Percentiles rank a stretch among this genome's conserved stretches.
These are phyloP conservation scores for Drosophila suzukii DNA, from an alignment of 1,140 invertebrate genomes.

Conservation along the genomic window DNA sequence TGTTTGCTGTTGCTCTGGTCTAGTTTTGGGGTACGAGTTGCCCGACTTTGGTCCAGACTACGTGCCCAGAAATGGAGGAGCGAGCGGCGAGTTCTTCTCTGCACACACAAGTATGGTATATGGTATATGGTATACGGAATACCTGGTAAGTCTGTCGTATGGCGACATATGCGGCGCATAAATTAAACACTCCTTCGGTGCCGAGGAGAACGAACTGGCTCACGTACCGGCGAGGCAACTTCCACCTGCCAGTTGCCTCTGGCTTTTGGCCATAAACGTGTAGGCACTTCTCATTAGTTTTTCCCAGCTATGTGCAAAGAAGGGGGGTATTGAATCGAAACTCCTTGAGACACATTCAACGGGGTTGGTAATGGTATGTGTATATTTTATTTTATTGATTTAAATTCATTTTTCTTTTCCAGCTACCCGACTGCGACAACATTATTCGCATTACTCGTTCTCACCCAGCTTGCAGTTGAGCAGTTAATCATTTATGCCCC, in stretches of 20 bases:
- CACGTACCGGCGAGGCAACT: slow-evolving; percentile 41
- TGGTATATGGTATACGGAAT: slow-evolving; percentile 8
- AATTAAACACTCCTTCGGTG: slow-evolving; percentile 71
- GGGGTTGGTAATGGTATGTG: slow-evolving; percentile 11
- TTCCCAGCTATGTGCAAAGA: slow-evolving; percentile 17
- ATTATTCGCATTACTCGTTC: slow-evolving; percentile 44
- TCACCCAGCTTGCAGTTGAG: slow-evolving; percentile 42
- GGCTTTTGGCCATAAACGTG: slow-evolving; percentile 68
- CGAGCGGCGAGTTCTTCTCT: background rate
- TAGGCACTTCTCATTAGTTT: slow-evolving; percentile 81
- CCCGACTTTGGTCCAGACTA: slow-evolving; percentile 19
- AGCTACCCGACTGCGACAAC: slow-evolving; percentile 47
- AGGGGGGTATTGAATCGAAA: background rate
- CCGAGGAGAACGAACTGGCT: slow-evolving; percentile 29
- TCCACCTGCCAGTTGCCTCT: slow-evolving; percentile 47
- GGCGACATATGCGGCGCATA: slow-evolving; percentile 78
- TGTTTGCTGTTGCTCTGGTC: slow-evolving; percentile 6
- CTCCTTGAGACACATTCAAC: slow-evolving; percentile 39
- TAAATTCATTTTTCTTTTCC: slow-evolving; percentile 66
- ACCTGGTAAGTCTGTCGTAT: slow-evolving; percentile 47
- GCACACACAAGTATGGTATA: background rate
- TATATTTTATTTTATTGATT: slow-evolving; percentile 69
- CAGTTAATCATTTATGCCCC: slow-evolving; percentile 66
- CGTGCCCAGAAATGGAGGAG: slow-evolving; percentile 38
- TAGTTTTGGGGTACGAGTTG: slow-evolving; percentile 11